Conservation (phyloP, 2,888 invertebrate genomes). For the Lymantria dispar region DNA sequence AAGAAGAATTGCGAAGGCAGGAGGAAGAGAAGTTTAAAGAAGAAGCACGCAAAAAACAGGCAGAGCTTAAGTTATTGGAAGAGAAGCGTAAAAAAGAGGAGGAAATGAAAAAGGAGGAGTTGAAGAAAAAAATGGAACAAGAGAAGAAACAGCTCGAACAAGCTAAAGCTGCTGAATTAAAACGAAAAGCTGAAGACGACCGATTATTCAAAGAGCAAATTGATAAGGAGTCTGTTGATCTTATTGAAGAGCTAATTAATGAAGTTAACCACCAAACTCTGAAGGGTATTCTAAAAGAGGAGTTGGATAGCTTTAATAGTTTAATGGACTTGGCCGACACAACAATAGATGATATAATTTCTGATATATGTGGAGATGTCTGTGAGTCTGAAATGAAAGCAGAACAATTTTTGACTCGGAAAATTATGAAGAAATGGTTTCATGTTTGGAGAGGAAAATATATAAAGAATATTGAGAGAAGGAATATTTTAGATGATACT, state of each 20-base stretch:
- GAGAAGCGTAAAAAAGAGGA: constrained; percentile 58
- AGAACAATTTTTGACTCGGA: constrained; percentile 56
- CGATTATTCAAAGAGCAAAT: constrained; percentile 57
- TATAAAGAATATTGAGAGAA: constrained; percentile 56
- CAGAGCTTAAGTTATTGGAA: constrained; percentile 37
- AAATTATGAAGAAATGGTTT: constrained; percentile 66
- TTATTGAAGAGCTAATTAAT: constrained; percentile 54
- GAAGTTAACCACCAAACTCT: constrained; percentile 56
- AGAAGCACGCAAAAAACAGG: constrained; percentile 34
- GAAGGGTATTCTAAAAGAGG: constrained; percentile 48
- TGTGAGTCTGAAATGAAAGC: constrained; percentile 62
- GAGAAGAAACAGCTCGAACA: constrained; percentile 57
- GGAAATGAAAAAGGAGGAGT: constrained; percentile 50
- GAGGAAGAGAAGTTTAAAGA: constrained; percentile 34
- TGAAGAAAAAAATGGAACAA: constrained; percentile 55
- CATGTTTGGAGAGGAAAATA: constrained; percentile 61
- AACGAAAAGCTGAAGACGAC: constrained; percentile 56
- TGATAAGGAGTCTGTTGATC: constrained; percentile 56
- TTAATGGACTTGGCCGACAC: constrained; percentile 49
- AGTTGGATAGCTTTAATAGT: constrained; percentile 49
- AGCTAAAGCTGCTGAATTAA: constrained; percentile 55
- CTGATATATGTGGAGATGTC: constrained; percentile 57
- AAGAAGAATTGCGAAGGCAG: constrained; percentile 33
- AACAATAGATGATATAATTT: constrained; percentile 52
- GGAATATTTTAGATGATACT: constrained; percentile 63